A percentile compares a stretch with the other conserved stretches of the same genome.
These are phyloP conservation scores for Chaetodon auriga DNA, from an alignment of 2,113 vertebrate genomes.

Conservation along the genomic window DNA sequence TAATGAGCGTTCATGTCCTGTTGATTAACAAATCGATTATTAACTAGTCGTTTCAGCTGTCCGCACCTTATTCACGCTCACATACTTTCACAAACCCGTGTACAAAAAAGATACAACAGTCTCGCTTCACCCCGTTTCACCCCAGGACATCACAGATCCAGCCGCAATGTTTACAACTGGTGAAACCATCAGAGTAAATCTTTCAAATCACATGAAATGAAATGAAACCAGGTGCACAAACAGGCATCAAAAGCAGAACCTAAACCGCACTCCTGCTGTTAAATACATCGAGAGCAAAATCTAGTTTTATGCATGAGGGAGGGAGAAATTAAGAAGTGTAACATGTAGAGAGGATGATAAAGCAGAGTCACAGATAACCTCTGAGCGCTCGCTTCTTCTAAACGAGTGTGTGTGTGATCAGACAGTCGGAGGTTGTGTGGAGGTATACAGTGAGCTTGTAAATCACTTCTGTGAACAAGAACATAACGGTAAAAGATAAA, in stretches of 20 bases:
- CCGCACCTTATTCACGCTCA: not conserved
- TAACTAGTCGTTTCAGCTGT: not conserved
- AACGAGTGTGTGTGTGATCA: conserved; percentile 13
- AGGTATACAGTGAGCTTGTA: conserved; percentile 36
- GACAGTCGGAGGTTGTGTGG: not conserved
- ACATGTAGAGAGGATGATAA: conserved; percentile 2
- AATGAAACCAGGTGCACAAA: conserved; percentile 42
- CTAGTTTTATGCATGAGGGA: not conserved
- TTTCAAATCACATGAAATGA: conserved; percentile 46
- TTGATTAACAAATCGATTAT: not conserved
- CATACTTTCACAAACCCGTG: not conserved
- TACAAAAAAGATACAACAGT: not conserved
- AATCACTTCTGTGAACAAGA: conserved; percentile 55
- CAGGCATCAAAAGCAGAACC: conserved; percentile 11
- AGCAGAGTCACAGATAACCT: conserved; percentile 41
- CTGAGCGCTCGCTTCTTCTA: conserved; percentile 29
- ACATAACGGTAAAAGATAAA: conserved; percentile 67
- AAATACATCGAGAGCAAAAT: conserved; percentile 5
- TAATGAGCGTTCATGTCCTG: not conserved
- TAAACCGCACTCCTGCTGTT: conserved; percentile 3
- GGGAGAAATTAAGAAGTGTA: not conserved
- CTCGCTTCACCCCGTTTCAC: conserved; percentile 2
- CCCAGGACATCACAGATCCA: conserved; percentile 2
- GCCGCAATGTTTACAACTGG: conserved; percentile 27
- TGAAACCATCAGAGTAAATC: conserved; percentile 53